Conservation (phyloP, 2,797 vertebrate genomes). For the Argentina silus region DNA sequence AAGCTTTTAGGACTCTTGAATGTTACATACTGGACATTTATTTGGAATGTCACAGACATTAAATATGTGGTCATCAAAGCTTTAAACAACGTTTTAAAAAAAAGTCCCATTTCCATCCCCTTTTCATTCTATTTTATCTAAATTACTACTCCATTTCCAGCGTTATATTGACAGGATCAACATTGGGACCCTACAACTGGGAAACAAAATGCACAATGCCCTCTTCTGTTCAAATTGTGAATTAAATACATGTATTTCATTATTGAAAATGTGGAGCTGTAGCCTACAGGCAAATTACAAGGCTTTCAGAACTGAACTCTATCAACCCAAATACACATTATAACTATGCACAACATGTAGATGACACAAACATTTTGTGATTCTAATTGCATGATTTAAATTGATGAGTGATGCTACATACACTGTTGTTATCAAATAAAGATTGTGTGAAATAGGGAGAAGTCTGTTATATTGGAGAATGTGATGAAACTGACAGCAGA, state of each 20-base stretch:
- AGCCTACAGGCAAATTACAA: background rate
- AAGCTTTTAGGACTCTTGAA: too few species aligned
- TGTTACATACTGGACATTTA: too few species aligned
- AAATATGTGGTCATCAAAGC: too few species aligned
- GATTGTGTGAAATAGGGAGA: slow-evolving; percentile 24
- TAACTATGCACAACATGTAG: slow-evolving; percentile 54
- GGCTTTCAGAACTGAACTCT: background rate
- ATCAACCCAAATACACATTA: slow-evolving; percentile 52
- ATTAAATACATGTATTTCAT: slow-evolving; percentile 42
- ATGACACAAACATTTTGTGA: slow-evolving; percentile 63
- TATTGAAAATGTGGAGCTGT: background rate
- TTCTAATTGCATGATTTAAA: slow-evolving; percentile 65
- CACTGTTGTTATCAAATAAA: slow-evolving; percentile 57
- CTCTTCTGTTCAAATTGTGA: slow-evolving; percentile 54
- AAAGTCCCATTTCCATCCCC: too few species aligned
- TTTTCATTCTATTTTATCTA: too few species aligned
- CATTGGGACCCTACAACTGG: slow-evolving; percentile 20
- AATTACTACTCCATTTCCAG: background rate
- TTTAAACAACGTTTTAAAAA: too few species aligned
- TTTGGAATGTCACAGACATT: too few species aligned
- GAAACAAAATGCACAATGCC: slow-evolving; percentile 48
- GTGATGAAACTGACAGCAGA: slow-evolving; percentile 59
- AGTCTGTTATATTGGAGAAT: slow-evolving; percentile 17
- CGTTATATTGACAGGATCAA: background rate
- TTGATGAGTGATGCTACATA: slow-evolving; percentile 59